Conservation (phyloP, 2,113 vertebrate genomes). For the Oxyruncus cristatus region DNA sequence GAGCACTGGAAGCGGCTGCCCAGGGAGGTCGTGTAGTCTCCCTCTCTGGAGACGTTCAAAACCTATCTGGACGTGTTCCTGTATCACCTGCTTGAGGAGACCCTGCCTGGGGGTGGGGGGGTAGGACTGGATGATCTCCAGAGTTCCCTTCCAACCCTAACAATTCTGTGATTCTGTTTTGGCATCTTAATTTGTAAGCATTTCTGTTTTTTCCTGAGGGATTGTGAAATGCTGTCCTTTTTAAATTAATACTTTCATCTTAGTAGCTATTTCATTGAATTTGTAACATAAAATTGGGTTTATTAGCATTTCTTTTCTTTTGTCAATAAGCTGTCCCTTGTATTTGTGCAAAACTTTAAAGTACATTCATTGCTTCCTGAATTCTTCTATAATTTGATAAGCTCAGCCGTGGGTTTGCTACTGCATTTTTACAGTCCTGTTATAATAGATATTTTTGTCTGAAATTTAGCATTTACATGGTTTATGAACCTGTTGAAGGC, state of each 20-base stretch:
- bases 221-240: not conserved
- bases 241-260: too few species aligned
- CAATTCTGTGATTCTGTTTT: not conserved
- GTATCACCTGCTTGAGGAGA: not conserved
- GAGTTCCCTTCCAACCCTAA: not conserved
- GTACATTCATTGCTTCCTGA: not conserved
- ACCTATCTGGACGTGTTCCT: not conserved
- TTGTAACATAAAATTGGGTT: not conserved
- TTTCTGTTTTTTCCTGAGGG: not conserved
- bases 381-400: not conserved
- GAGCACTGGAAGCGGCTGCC: not conserved
- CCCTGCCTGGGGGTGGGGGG: not conserved
- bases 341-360: not conserved
- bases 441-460: not conserved
- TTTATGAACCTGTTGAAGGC: not conserved
- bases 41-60: not conserved
- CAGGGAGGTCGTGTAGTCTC: not conserved
- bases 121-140: not conserved
- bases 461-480: not conserved
- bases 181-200: not conserved
- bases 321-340: not conserved
- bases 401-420: not conserved
- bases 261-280: not conserved
- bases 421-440: not conserved
- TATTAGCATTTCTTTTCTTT: not conserved